These are phyloP conservation scores for Ciconia stormi DNA, from an alignment of 2,113 vertebrate genomes.

Conservation along the genomic window DNA sequence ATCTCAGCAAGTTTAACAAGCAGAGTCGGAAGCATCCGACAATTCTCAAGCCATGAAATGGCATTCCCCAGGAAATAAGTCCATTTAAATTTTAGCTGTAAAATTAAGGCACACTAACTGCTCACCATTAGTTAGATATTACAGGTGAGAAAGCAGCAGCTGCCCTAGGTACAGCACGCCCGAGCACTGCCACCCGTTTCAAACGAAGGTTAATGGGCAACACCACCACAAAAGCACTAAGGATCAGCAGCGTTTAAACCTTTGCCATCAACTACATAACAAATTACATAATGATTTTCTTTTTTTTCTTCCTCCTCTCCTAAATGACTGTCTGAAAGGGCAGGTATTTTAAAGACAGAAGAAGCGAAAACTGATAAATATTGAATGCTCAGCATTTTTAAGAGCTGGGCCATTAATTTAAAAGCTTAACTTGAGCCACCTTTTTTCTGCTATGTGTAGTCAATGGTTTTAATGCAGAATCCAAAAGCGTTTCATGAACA, in stretches of 20 bases:
- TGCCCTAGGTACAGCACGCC: background rate
- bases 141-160: background rate
- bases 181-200: background rate
- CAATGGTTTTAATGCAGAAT: background rate
- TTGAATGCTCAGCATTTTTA: background rate
- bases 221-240: background rate
- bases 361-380: background rate
- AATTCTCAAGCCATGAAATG: background rate
- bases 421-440: background rate
- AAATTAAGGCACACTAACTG: background rate
- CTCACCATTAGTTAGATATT: background rate
- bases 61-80: background rate
- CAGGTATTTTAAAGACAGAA: background rate
- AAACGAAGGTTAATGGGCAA: background rate
- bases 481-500: background rate
- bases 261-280: background rate
- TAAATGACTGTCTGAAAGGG: background rate
- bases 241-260: background rate
- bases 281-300: rapidly evolving
- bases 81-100: background rate
- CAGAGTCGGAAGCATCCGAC: background rate
- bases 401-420: background rate
- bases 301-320: too few relatives aligned
- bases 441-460: rapidly evolving
- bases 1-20: background rate